phyloP scores from a whole-genome alignment of 2,113 vertebrate genomes.

The Glaucidium brasilianum region DNA sequence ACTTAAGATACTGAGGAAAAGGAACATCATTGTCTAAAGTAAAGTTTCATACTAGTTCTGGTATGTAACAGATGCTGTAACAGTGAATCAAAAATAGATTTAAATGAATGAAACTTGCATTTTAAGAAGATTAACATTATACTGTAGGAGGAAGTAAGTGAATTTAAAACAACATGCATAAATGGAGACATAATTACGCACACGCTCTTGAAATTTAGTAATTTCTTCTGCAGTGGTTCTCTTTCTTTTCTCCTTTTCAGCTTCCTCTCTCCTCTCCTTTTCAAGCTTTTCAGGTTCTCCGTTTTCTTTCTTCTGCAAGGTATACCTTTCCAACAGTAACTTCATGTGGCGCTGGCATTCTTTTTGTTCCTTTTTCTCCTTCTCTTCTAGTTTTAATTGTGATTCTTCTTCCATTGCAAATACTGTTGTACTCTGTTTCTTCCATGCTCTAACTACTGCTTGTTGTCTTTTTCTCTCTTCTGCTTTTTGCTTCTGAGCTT shows the following conservation, averaged over 20 bases:
- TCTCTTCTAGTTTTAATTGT: constrained; percentile 71
- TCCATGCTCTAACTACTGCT: constrained; percentile 77
- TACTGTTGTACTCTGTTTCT: constrained; percentile 72
- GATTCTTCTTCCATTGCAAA: constrained; percentile 70
- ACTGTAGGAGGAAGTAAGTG: neutral
- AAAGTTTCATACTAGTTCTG: neutral
- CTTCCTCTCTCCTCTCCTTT: constrained; percentile 63
- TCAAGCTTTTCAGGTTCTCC: constrained; percentile 72
- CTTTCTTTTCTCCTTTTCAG: constrained; percentile 75
- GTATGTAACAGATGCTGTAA: neutral
- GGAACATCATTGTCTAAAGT: neutral
- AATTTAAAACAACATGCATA: neutral
- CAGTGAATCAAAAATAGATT: neutral
- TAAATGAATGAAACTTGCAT: neutral
- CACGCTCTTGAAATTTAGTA: constrained; percentile 80
- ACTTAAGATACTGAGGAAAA: neutral
- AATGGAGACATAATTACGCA: constrained; percentile 49
- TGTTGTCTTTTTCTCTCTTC: constrained; percentile 74
- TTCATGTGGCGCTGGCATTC: constrained; percentile 75
- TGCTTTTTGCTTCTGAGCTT: constrained; percentile 66
- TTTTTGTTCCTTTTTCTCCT: constrained; percentile 72
- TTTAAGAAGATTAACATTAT: neutral
- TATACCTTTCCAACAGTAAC: constrained; percentile 72
- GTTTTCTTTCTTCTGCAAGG: constrained; percentile 75
- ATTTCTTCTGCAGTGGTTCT: constrained; percentile 73